Base-by-base conservation (phyloP, 2,888 invertebrate species). In the Schizotus pectinicornis region DNA sequence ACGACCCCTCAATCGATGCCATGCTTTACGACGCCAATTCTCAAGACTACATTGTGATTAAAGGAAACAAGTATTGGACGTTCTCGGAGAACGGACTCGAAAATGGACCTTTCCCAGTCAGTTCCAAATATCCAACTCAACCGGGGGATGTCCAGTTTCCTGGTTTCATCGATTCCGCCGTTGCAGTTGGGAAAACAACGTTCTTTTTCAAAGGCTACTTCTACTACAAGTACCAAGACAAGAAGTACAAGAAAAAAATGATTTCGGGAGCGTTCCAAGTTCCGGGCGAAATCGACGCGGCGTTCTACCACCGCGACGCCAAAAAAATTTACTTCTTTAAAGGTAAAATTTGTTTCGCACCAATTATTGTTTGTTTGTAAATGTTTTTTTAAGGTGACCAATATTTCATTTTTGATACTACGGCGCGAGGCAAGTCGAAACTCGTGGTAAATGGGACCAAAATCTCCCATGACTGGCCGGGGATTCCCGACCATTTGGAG, bases 311-410 rank as follows among this genome's bases (percentile, higher is more conserved):
- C 14, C 31, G 34, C 5, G 8, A 32, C 22, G 46, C 48, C 14
- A 56, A 52, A 7, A 32, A 39, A 1, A 63, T 61, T 7, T 63
- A 61, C 39, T 63, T 65, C 22, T 60, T 63, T 9, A 63, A 63
- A 61, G 65, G 56, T 31, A 3, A 22, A 22, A 22, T 1, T 14
- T 48, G 30, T 13, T 46, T 12, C 58, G 60, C 58, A 56, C n/a
- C n/a, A n/a, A n/a, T n/a, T n/a, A 52, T 22, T 57, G 54, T 12
- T 13, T 43, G 39, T 12, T 36, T 8, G 34, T 35, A 8, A 52
- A 43, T n/a, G 33, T 48, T 31, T 2, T 8, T 12, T 38, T 37
- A 13, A 43, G 43, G 8, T 13, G 22, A 34, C 12, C 9, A 13
- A 9, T n/a, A 7, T 36, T 39, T 39, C 11, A 39, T n/a, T 9